These are phyloP conservation scores for Ennomos quercinarius DNA, from an alignment of 2,888 invertebrate species.

Conservation along the genomic window DNA sequence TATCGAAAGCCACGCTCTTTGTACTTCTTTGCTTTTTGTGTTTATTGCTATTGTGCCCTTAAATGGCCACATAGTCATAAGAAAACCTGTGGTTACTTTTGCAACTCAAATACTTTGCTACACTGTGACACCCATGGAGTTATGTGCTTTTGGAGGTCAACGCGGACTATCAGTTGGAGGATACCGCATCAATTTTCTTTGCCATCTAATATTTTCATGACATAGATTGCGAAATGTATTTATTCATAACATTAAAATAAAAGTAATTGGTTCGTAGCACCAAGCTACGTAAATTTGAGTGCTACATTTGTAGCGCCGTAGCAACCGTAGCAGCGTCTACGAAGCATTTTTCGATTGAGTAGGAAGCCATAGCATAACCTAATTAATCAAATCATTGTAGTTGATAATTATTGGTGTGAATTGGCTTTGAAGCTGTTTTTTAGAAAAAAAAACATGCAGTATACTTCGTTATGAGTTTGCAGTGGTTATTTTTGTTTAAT, in stretches of 20 bases:
- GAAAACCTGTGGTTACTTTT: neutral
- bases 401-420: no score
- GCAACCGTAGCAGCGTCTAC: conserved; percentile 14
- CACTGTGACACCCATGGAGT: conserved; percentile 40
- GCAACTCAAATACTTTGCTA: conserved; percentile 1
- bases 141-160: conserved; percentile 57
- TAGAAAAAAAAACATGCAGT: no score
- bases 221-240: conserved; percentile 9
- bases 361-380: no score
- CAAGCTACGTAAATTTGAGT: conserved; percentile 8
- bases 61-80: no score
- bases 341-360: neutral
- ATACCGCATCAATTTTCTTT: conserved; percentile 41
- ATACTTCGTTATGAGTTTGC: no score
- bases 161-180: conserved; percentile 32
- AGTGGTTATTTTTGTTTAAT: no score
- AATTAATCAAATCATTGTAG: no score
- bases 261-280: conserved; percentile 10
- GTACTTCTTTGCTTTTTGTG: no score
- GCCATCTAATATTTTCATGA: conserved; percentile 22
- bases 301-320: conserved; percentile 20
- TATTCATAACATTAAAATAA: conserved; percentile 9
- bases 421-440: no score
- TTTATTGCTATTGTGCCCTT: no score
- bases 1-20: no score